Evolutionary conservation across 2,113 vertebrate genomes (phyloP).

Genomic region (Hemichromis elongatus): DNA sequence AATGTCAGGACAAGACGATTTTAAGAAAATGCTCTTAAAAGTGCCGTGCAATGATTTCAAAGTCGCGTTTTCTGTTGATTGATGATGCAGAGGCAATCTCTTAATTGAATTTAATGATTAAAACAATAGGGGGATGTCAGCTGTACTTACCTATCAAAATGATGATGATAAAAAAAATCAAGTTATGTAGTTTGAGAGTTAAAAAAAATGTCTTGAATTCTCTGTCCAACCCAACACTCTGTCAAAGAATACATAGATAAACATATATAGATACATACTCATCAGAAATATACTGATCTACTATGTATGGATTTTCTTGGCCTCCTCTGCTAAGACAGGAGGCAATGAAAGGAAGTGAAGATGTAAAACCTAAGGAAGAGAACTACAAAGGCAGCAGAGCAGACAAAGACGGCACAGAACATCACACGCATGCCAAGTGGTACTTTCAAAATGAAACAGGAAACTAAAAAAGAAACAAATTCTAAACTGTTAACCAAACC

Average conservation of each 20-base stretch:
- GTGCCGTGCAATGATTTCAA: neutral
- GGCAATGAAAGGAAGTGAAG: neutral
- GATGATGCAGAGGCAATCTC: neutral
- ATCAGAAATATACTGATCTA: neutral
- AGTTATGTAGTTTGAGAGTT: neutral
- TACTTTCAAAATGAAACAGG: neutral
- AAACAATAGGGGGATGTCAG: neutral
- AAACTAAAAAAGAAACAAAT: neutral
- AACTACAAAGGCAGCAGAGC: neutral
- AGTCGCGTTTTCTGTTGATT: neutral
- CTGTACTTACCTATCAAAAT: neutral
- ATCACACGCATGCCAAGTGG: fast-evolving
- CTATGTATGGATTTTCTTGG: neutral
- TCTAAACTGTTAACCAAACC: neutral
- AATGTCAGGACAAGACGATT: neutral
- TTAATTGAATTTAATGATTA: neutral
- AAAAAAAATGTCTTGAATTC: neutral
- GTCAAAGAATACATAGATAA: neutral
- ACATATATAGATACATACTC: neutral
- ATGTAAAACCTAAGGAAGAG: neutral
- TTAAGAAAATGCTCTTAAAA: neutral
- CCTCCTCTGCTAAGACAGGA: neutral
- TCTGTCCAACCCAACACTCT: neutral
- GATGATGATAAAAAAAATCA: neutral
- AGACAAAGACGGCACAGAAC: neutral